A percentile compares a stretch with the other conserved stretches of the same genome.
Conservation (phyloP, 1,140 invertebrate species). For the Drosophila leontia region DNA sequence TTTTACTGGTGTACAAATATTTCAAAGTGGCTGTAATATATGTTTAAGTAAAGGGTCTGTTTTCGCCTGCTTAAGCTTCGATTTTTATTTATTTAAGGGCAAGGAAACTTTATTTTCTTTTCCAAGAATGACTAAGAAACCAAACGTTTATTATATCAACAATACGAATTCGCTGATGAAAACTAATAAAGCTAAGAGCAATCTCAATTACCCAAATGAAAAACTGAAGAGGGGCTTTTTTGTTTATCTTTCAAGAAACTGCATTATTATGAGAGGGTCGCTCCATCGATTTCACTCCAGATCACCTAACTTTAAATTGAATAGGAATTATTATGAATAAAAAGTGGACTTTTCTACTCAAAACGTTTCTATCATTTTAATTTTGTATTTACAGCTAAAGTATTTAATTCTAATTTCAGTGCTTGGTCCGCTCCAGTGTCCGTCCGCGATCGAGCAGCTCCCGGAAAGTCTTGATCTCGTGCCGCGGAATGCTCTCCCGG, state of each 20-base stretch:
- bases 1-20: neutral
- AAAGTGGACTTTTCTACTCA: neutral
- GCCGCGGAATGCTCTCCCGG: slow-evolving; percentile 66
- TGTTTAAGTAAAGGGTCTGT: neutral
- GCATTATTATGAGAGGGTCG: neutral
- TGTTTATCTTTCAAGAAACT: neutral
- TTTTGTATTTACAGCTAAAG: neutral
- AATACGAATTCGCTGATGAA: neutral
- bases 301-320: neutral
- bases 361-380: neutral
- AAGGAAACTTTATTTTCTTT: neutral
- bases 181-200: neutral
- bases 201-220: neutral
- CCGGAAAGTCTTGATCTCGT: slow-evolving; percentile 69
- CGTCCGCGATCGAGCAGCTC: slow-evolving; percentile 74
- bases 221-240: neutral
- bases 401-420: slow-evolving; percentile 6
- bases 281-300: neutral
- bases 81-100: neutral
- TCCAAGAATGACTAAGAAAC: neutral
- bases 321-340: neutral
- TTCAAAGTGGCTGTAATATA: neutral
- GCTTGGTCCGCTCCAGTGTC: slow-evolving; percentile 54
- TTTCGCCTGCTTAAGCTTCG: neutral
- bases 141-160: neutral